Evolutionary conservation across 2,797 vertebrate species (phyloP), one percentile per base, ranked within the genome.

Genomic region (Decapterus maruadsi): DNA sequence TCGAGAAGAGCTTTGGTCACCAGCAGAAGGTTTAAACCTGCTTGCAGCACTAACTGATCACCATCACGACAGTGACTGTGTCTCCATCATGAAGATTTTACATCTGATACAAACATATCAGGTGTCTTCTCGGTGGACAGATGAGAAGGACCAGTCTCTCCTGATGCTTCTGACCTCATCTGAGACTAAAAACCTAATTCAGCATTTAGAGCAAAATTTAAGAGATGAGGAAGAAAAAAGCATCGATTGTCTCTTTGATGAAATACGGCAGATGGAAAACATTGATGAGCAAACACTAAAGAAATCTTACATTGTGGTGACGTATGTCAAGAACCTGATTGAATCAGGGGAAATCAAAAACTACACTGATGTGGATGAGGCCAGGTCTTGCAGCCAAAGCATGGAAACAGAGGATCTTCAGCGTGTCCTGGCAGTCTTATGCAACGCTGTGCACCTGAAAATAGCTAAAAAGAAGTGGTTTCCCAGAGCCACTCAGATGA

Each of bases 401-500:
- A 65, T 2, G 0, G 22, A 78, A 0, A 40, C 29, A 2, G 57
- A 46, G 11, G 68, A 76, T 57, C 59, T 85, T 62, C 64, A 76
- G 68, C 56, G 79, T 13, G 0, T 85, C 7, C 66, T 79, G 55
- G 79, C 78, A 26, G 4, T 84, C 11, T 53, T 84, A 31, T 81
- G 82, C 22, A 75, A 78, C 61, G 78, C 75, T 65, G 72, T 81
- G 16, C n/a, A 72, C n/a, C 5, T 45, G 29, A 1, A 19, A n/a
- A 22, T 6, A 0, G 65, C 71, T 3, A 4, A 64, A 48, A 10
- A 13, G 1, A 63, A 72, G 20, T 84, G 74, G 78, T 84, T 31
- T 31, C 82, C 82, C 0, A 74, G 78, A 56, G 0, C 29, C 26
- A 90, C 77, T 61, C 89, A 91, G n/a, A 81, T 90, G 87, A 81